These are phyloP conservation scores for Latheticus oryzae DNA, from an alignment of 2,888 invertebrate genomes.

Conservation along the genomic window DNA sequence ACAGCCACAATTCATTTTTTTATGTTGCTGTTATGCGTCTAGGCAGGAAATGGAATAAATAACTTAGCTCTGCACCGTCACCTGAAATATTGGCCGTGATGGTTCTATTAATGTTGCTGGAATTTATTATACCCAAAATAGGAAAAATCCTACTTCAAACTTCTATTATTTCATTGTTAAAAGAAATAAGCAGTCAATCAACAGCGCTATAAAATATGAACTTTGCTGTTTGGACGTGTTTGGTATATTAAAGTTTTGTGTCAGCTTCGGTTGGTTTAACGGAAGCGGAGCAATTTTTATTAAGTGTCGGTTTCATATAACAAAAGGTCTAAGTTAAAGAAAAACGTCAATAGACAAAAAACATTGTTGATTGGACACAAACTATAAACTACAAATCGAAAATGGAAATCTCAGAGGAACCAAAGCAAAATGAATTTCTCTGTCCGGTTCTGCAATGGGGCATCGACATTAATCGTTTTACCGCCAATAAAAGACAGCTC, in stretches of 20 bases:
- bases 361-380: too few species aligned
- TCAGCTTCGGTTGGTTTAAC: too few species aligned
- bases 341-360: too few species aligned
- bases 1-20: slow-evolving; percentile 22
- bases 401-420: slow-evolving; percentile 6
- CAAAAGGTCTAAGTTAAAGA: too few species aligned
- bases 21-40: slow-evolving; percentile 9
- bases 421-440: slow-evolving; percentile 5
- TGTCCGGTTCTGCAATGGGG: slow-evolving; percentile 6
- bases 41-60: slow-evolving; percentile 18
- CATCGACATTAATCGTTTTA: slow-evolving; percentile 10
- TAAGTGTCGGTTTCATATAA: too few species aligned
- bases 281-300: too few species aligned
- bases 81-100: slow-evolving; percentile 18
- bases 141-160: too few species aligned
- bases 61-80: slow-evolving; percentile 15
- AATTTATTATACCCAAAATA: slow-evolving; percentile 3
- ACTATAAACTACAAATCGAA: slow-evolving; percentile 5
- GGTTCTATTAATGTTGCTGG: slow-evolving; percentile 17
- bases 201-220: too few species aligned
- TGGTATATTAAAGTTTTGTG: too few species aligned
- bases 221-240: too few species aligned
- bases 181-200: too few species aligned
- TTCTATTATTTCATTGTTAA: neutral
- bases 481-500: slow-evolving; percentile 11